A percentile compares a stretch with the other conserved stretches of the same genome.
phyloP scores from a whole-genome alignment of 2,888 invertebrate genomes.

The Spicauda simplicius region DNA sequence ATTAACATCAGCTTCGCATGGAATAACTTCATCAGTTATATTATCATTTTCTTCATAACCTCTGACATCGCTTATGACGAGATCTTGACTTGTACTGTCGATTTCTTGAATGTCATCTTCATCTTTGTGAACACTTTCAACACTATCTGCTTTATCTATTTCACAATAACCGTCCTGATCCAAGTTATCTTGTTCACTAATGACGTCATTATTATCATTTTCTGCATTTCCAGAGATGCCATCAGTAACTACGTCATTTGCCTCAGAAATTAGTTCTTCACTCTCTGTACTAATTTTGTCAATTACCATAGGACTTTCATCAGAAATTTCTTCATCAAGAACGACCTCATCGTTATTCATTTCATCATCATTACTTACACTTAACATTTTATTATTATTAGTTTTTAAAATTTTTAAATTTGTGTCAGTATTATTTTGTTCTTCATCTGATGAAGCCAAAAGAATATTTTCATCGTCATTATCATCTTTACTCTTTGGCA shows the following conservation, averaged over 20 bases:
- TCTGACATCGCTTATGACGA: neutral
- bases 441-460: slow-evolving; percentile 65
- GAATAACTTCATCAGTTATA: neutral
- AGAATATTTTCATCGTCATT: slow-evolving; percentile 59
- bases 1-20: neutral
- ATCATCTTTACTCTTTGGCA: slow-evolving; percentile 13
- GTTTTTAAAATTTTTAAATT: neutral
- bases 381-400: neutral
- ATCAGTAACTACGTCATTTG: neutral
- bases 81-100: neutral
- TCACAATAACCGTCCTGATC: neutral
- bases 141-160: neutral
- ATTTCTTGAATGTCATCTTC: neutral
- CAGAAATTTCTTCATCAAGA: slow-evolving; percentile 7
- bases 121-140: slow-evolving; percentile 12
- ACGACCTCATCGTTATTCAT: slow-evolving; percentile 15
- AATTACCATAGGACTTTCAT: neutral
- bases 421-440: slow-evolving; percentile 39
- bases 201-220: neutral
- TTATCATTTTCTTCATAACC: neutral
- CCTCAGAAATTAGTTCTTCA: neutral
- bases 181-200: neutral
- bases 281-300: neutral
- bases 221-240: neutral
- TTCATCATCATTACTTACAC: neutral